These are phyloP conservation scores for Triops cancriformis DNA, from an alignment of 1,140 invertebrate genomes.

Conservation along the genomic window DNA sequence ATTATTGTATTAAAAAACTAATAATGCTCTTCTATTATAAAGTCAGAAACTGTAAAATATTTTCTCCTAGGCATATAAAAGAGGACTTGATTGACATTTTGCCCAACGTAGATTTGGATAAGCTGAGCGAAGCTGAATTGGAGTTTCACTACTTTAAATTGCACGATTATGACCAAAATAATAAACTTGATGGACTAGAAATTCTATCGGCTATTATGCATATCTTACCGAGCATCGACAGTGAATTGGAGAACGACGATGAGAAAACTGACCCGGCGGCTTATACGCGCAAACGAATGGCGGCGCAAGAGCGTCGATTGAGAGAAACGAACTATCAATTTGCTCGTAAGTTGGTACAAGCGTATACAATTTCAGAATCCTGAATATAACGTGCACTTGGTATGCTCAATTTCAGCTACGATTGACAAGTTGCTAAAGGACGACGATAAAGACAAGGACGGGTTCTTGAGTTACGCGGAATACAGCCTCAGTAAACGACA, in stretches of 20 bases:
- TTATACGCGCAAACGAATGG: neutral
- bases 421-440: constrained; percentile 67
- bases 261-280: constrained; percentile 26
- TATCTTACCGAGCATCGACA: constrained; percentile 38
- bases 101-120: constrained; percentile 44
- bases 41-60: constrained; percentile 29
- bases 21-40: no score
- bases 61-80: constrained; percentile 53
- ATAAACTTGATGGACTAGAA: constrained; percentile 69
- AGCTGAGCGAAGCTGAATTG: constrained; percentile 61
- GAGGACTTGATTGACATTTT: constrained; percentile 56
- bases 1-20: no score
- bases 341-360: constrained; percentile 31
- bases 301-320: neutral
- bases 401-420: constrained; percentile 47
- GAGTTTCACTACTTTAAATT: constrained; percentile 60
- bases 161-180: constrained; percentile 73
- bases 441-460: constrained; percentile 71
- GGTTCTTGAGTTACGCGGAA: constrained; percentile 71
- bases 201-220: constrained; percentile 50
- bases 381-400: neutral
- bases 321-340: constrained; percentile 31
- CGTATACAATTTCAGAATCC: neutral
- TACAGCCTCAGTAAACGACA: constrained; percentile 50
- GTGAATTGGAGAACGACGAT: constrained; percentile 26